These are phyloP conservation scores for Anthoptus insignis DNA, from an alignment of 2,888 invertebrate species.

Conservation along the genomic window DNA sequence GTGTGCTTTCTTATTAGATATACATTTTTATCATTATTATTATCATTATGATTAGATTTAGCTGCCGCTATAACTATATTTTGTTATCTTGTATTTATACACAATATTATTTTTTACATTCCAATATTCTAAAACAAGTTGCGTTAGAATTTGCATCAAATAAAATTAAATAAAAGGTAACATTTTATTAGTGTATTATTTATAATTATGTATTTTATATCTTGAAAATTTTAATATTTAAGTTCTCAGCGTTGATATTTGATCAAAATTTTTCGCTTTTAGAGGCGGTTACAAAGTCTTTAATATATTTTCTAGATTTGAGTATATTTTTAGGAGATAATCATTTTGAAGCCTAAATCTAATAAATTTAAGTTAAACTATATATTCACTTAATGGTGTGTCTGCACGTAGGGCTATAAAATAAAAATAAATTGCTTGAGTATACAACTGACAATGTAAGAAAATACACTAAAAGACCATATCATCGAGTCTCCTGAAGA, in stretches of 20 bases:
- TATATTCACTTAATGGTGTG: too few species aligned
- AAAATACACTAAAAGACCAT: too few species aligned
- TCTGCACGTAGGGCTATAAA: neutral
- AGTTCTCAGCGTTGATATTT: too few species aligned
- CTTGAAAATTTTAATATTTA: neutral
- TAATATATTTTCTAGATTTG: neutral
- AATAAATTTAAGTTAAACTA: too few species aligned
- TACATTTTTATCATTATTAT: slow-evolving; percentile 1
- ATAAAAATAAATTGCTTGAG: neutral
- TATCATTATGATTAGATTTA: slow-evolving; percentile 22
- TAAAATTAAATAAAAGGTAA: neutral
- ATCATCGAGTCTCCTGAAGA: too few species aligned
- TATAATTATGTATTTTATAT: neutral
- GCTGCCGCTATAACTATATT: slow-evolving; percentile 4
- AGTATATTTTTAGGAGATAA: too few species aligned
- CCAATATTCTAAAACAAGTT: slow-evolving; percentile 33
- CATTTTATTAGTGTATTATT: neutral
- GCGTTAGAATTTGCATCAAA: slow-evolving; percentile 25
- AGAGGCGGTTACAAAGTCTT: neutral
- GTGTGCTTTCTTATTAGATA: slow-evolving; percentile 28
- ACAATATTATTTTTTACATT: slow-evolving; percentile 3
- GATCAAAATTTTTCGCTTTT: too few species aligned
- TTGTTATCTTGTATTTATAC: slow-evolving; percentile 8
- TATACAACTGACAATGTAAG: too few species aligned
- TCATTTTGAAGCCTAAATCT: too few species aligned